Conservation (phyloP, 2,113 vertebrate genomes). For the Gulo gulo region DNA sequence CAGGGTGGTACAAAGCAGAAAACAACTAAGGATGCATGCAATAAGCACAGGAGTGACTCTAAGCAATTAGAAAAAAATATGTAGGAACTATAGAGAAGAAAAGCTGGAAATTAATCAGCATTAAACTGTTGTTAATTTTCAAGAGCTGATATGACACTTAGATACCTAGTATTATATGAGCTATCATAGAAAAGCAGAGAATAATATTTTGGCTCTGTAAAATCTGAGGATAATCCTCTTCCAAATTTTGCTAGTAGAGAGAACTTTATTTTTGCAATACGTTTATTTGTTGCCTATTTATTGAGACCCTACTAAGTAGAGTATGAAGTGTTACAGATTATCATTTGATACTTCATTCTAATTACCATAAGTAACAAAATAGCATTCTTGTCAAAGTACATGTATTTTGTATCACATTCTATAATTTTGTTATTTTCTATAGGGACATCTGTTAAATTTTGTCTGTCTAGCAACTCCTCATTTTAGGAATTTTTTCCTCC, state of each 20-base stretch:
- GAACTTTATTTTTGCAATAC: conserved; percentile 18
- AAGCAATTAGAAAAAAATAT: not conserved
- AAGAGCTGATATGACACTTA: conserved; percentile 39
- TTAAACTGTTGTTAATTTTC: conserved; percentile 40
- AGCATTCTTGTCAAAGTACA: not conserved
- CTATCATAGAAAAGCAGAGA: conserved; percentile 51
- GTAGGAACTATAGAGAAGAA: not conserved
- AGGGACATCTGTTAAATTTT: not conserved
- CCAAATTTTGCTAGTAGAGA: conserved; percentile 39
- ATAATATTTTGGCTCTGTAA: conserved; percentile 41
- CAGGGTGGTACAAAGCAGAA: not conserved
- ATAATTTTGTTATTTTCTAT: not conserved
- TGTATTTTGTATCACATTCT: not conserved
- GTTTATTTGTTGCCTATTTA: conserved; percentile 17
- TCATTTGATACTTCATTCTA: conserved; percentile 1
- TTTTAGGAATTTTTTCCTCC: not conserved
- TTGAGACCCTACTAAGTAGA: not conserved
- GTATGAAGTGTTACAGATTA: not conserved
- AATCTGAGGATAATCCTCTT: conserved; percentile 54
- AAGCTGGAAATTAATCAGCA: conserved; percentile 6
- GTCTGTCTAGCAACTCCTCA: not conserved
- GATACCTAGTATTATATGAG: conserved; percentile 24
- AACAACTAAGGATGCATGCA: not conserved
- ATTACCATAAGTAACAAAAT: not conserved
- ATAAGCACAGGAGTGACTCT: not conserved